Percentiles rank a stretch among this genome's conserved stretches.
These are phyloP conservation scores for Disparrhopalites patrizii DNA, from an alignment of 2,888 invertebrate species.

Conservation along the genomic window DNA sequence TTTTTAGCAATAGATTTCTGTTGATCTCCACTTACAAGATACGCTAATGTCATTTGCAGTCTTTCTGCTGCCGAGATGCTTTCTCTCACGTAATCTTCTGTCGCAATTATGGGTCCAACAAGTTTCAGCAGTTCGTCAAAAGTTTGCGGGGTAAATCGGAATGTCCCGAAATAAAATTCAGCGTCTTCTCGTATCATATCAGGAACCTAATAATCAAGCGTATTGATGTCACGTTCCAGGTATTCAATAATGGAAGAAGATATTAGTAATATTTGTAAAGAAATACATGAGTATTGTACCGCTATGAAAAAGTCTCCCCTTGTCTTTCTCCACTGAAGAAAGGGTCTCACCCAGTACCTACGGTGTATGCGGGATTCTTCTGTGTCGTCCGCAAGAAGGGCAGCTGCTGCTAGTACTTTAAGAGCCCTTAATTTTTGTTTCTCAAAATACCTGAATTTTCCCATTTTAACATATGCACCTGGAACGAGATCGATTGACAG, in stretches of 20 bases:
- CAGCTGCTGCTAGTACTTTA: too few relatives aligned
- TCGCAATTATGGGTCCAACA: not conserved
- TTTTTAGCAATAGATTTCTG: conserved; percentile 1
- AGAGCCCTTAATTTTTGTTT: too few relatives aligned
- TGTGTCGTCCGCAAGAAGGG: too few relatives aligned
- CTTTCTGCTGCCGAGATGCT: not conserved
- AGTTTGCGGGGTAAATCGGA: not conserved
- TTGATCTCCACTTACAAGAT: not conserved
- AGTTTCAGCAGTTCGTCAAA: not conserved
- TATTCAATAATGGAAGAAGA: not conserved
- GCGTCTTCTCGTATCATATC: not conserved
- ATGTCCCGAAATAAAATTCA: not conserved
- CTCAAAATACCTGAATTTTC: too few relatives aligned
- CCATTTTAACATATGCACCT: too few relatives aligned
- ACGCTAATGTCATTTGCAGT: not conserved
- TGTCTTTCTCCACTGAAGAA: not conserved
- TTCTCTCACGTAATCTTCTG: not conserved
- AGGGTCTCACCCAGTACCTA: not conserved
- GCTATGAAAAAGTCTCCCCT: not conserved
- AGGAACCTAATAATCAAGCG: not conserved
- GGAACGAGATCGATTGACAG: too few relatives aligned
- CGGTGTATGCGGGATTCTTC: too few relatives aligned
- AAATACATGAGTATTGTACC: not conserved
- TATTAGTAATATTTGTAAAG: not conserved
- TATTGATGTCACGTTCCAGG: not conserved